phyloP scores from a whole-genome alignment of 2,797 vertebrate genomes.

The Neosalanx taihuensis region DNA sequence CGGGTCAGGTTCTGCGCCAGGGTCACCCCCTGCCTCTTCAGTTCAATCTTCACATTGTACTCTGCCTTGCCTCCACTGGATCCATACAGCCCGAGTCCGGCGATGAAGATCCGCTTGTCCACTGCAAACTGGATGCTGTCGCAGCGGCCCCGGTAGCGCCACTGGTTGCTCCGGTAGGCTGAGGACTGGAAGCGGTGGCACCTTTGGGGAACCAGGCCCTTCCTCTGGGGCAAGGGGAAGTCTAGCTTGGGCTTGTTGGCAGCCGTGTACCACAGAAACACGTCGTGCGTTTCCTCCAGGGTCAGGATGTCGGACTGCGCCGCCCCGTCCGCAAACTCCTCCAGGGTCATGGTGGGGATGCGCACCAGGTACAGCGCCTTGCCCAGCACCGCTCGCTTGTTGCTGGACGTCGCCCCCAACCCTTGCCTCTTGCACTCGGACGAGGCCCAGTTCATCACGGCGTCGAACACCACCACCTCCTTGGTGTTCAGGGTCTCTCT shows the following conservation, averaged over 20 bases:
- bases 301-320: slow-evolving; percentile 94
- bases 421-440: slow-evolving; percentile 90
- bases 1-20: slow-evolving; percentile 88
- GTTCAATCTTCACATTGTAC: slow-evolving; percentile 90
- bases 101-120: slow-evolving; percentile 92
- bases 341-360: slow-evolving; percentile 90
- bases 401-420: slow-evolving; percentile 72
- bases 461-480: slow-evolving; percentile 91
- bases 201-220: slow-evolving; percentile 82
- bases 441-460: slow-evolving; percentile 87
- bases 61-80: slow-evolving; percentile 90
- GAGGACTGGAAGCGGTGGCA: slow-evolving; percentile 96
- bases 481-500: slow-evolving; percentile 92
- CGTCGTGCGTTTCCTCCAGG: slow-evolving; percentile 89
- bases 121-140: slow-evolving; percentile 98
- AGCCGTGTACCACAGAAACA: slow-evolving; percentile 98
- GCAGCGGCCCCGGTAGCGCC: slow-evolving; percentile 94
- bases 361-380: slow-evolving; percentile 89
- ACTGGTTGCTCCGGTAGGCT: slow-evolving; percentile 95
- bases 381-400: slow-evolving; percentile 84
- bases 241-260: slow-evolving; percentile 87
- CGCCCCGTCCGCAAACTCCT: slow-evolving; percentile 92
- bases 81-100: slow-evolving; percentile 90
- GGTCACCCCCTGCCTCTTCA: slow-evolving; percentile 87
- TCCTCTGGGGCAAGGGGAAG: slow-evolving; percentile 80